Evolutionary conservation across 2,113 vertebrate genomes (phyloP).

Genomic region (Melanerpes formicivorus): DNA sequence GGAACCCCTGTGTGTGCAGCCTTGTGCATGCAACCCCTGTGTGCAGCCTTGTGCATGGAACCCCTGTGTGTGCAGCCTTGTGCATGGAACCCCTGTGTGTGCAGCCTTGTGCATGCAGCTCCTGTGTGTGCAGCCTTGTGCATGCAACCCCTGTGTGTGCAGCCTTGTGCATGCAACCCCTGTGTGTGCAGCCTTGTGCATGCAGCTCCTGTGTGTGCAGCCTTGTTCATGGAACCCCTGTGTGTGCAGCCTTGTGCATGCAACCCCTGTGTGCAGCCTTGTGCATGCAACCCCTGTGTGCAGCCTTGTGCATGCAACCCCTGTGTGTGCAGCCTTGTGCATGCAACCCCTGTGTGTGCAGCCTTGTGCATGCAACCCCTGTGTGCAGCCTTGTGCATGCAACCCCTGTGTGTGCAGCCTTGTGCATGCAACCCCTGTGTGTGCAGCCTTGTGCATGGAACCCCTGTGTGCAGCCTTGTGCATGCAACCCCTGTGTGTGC

Average conservation of each 20-base stretch:
- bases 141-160: accelerated
- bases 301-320: neutral
- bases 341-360: neutral
- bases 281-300: neutral
- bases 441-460: neutral
- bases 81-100: too few relatives aligned
- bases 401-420: too few relatives aligned
- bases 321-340: too few relatives aligned
- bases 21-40: neutral
- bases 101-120: neutral
- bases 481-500: too few relatives aligned
- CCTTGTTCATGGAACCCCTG: too few relatives aligned
- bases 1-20: too few relatives aligned
- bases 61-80: neutral
- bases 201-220: too few relatives aligned
- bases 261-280: too few relatives aligned
- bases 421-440: neutral
- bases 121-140: neutral
- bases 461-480: too few relatives aligned
- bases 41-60: neutral
- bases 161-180: too few relatives aligned
- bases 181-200: too few relatives aligned
- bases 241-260: too few relatives aligned
- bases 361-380: neutral
- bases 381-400: neutral